These are phyloP conservation scores for Bombus fervidus DNA, from an alignment of 1,140 invertebrate genomes.

Conservation along the genomic window DNA sequence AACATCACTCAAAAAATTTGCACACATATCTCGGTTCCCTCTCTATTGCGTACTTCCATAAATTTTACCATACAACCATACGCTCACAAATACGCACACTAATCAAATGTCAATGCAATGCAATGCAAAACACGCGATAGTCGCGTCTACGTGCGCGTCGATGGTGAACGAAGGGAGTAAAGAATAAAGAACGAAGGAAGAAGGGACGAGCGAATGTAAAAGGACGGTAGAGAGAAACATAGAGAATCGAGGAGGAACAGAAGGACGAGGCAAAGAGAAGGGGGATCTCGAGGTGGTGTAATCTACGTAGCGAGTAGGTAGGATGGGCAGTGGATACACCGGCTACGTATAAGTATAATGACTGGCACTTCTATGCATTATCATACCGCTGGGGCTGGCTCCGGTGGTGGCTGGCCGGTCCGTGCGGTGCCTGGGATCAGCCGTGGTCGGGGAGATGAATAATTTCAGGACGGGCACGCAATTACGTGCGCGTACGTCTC, in stretches of 20 bases:
- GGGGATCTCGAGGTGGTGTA: slow-evolving; percentile 63
- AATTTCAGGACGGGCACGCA: slow-evolving; percentile 82
- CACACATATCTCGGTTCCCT: neutral
- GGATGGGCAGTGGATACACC: slow-evolving; percentile 66
- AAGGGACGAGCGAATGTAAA: neutral
- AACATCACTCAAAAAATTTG: neutral
- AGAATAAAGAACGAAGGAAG: neutral
- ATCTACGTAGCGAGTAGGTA: slow-evolving; percentile 71
- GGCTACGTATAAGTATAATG: slow-evolving; percentile 76
- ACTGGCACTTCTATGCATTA: slow-evolving; percentile 82
- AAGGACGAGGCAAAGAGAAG: slow-evolving; percentile 43
- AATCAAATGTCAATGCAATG: neutral
- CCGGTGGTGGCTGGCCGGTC: slow-evolving; percentile 60
- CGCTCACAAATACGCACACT: no score
- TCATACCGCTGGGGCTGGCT: slow-evolving; percentile 75
- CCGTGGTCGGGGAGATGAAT: slow-evolving; percentile 79
- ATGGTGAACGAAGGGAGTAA: neutral
- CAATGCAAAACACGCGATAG: slow-evolving; percentile 31
- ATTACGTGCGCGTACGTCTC: slow-evolving; percentile 81
- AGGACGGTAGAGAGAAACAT: neutral
- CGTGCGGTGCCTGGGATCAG: slow-evolving; percentile 66
- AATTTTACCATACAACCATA: no score
- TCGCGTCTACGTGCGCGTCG: slow-evolving; percentile 30
- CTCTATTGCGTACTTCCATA: neutral
- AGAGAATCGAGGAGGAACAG: neutral